Percentiles rank a stretch among this genome's conserved stretches.
Conservation (phyloP, 2,888 invertebrate genomes). For the Aphodius sticticus region DNA sequence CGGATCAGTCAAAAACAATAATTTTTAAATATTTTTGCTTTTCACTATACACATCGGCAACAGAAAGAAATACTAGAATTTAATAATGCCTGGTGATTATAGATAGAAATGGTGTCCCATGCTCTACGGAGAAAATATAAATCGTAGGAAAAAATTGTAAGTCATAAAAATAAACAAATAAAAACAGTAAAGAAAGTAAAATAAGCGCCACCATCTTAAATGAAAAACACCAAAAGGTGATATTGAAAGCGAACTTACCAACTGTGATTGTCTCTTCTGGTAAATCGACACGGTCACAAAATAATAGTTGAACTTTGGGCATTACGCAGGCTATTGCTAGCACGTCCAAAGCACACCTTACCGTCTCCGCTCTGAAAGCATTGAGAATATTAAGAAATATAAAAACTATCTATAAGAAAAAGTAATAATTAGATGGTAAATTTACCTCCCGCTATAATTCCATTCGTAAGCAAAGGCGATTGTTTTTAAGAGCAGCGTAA, state of each 20-base stretch:
- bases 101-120: too few relatives aligned
- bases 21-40: too few relatives aligned
- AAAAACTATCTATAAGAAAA: slow-evolving; percentile 32
- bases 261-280: slow-evolving; percentile 81
- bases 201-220: too few relatives aligned
- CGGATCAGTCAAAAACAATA: too few relatives aligned
- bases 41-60: too few relatives aligned
- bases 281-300: slow-evolving; percentile 80
- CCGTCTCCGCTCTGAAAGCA: slow-evolving; percentile 75
- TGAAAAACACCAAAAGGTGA: too few relatives aligned
- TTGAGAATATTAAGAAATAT: slow-evolving; percentile 34
- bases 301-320: slow-evolving; percentile 76
- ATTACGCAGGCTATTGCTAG: slow-evolving; percentile 90
- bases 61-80: too few relatives aligned
- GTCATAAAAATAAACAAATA: too few relatives aligned
- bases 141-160: too few relatives aligned
- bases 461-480: slow-evolving; percentile 91
- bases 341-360: slow-evolving; percentile 84
- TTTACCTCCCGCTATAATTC: slow-evolving; percentile 84
- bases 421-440: slow-evolving; percentile 10
- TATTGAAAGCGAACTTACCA: slow-evolving; percentile 52
- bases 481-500: slow-evolving; percentile 82
- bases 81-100: too few relatives aligned
- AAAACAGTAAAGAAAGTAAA: too few relatives aligned
- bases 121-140: too few relatives aligned